Percentiles rank a stretch among this genome's conserved stretches.
Conservation (phyloP, 2,113 vertebrate genomes). For the Elanoides forficatus region DNA sequence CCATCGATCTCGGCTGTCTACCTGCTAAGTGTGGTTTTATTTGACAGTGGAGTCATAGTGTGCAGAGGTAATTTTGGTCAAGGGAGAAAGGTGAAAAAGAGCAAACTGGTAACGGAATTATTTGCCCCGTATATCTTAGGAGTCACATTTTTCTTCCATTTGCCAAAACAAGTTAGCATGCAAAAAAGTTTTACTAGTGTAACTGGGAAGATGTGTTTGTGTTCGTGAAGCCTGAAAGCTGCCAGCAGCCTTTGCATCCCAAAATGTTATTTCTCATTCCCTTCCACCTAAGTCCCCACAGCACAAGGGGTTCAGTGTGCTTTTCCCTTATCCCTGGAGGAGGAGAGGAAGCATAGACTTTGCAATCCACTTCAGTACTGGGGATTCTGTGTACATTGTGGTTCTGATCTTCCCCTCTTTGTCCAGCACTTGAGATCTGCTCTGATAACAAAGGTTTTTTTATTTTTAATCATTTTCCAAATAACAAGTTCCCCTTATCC, state of each 20-base stretch:
- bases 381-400: fast-evolving
- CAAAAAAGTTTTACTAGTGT: not conserved
- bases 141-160: not conserved
- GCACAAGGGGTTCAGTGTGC: not conserved
- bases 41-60: not conserved
- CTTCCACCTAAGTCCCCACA: not conserved
- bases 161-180: constrained; percentile 3
- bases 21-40: not conserved
- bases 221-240: not conserved
- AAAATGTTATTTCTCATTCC: not conserved
- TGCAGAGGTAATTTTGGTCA: not conserved
- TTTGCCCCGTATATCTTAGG: not conserved
- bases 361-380: not conserved
- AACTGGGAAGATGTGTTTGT: constrained; percentile 23
- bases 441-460: not conserved
- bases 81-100: not conserved
- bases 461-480: not conserved
- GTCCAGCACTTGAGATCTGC: not conserved
- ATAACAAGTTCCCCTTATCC: not conserved
- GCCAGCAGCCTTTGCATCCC: not conserved
- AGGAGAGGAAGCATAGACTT: not conserved
- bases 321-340: not conserved
- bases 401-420: not conserved
- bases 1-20: fast-evolving
- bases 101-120: not conserved